These are phyloP conservation scores for Carposina sasakii DNA, from an alignment of 1,140 invertebrate species.

Conservation along the genomic window DNA sequence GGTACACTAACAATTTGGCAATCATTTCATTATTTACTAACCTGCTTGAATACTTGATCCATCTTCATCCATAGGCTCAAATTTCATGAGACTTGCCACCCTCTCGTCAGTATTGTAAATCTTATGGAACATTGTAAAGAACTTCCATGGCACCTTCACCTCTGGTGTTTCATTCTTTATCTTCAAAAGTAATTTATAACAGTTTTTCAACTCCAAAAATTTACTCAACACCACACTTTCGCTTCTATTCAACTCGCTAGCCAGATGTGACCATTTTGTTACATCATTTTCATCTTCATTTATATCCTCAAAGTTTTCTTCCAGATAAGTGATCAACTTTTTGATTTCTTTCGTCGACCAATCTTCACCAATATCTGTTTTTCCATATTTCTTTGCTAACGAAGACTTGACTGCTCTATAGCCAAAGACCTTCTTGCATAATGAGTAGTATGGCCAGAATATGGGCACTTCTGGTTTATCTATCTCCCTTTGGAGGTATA, in stretches of 20 bases:
- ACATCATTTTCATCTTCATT: conserved; percentile 31
- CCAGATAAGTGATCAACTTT: conserved; percentile 42
- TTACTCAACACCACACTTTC: conserved; percentile 39
- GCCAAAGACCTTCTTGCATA: conserved; percentile 64
- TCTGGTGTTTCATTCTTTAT: conserved; percentile 49
- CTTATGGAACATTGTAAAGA: conserved; percentile 52
- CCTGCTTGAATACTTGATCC: no score
- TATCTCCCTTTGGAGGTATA: conserved; percentile 55
- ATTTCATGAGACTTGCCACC: conserved; percentile 1
- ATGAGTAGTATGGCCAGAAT: conserved; percentile 55
- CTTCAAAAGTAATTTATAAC: conserved; percentile 54
- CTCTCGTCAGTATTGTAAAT: conserved; percentile 31
- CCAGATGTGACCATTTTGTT: conserved; percentile 33
- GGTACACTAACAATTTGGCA: no score
- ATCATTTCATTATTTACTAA: no score
- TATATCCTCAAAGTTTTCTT: conserved; percentile 33
- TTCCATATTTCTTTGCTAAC: conserved; percentile 44
- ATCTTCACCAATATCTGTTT: conserved; percentile 44
- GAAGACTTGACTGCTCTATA: conserved; percentile 54
- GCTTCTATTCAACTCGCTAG: conserved; percentile 34
- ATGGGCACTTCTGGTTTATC: conserved; percentile 58
- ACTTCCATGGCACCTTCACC: conserved; percentile 57
- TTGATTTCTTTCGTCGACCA: conserved; percentile 57
- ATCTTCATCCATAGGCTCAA: conserved; percentile 15
- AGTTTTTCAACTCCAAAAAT: conserved; percentile 55